A percentile compares a stretch with the other conserved stretches of the same genome.
phyloP scores from a whole-genome alignment of 1,140 invertebrate genomes.

The Aphidius gifuensis region DNA sequence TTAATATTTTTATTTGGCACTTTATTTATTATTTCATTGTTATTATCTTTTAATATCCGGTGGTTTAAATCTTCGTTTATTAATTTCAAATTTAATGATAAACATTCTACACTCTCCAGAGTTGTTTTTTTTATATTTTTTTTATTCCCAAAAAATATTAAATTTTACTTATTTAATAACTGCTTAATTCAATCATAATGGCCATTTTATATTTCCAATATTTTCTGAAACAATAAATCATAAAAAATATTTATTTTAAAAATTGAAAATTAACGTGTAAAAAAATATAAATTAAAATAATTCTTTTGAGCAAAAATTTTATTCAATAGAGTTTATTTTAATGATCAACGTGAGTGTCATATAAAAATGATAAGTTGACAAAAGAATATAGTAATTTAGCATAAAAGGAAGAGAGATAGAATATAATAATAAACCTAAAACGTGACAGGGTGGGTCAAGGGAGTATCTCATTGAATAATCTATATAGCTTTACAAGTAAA shows the following conservation, averaged over 20 bases:
- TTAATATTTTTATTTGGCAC: slow-evolving; percentile 3
- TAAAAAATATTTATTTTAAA: neutral
- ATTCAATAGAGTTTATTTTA: no score
- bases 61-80: slow-evolving; percentile 37
- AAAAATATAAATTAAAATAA: no score
- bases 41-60: slow-evolving; percentile 46
- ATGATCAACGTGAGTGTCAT: no score
- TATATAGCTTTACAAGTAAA: no score
- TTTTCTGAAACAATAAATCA: neutral
- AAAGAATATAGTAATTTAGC: no score
- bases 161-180: neutral
- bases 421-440: neutral
- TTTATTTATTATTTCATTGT: neutral
- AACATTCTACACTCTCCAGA: slow-evolving; percentile 46
- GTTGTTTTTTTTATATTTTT: slow-evolving; percentile 18
- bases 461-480: no score
- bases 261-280: neutral
- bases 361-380: no score
- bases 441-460: slow-evolving; percentile 3
- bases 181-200: no score
- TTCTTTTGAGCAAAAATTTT: no score
- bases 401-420: no score
- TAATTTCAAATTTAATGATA: slow-evolving; percentile 33
- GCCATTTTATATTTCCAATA: neutral
- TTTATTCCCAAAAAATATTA: neutral